Percentiles rank a stretch among this genome's conserved stretches.
Conservation (phyloP, 2,113 vertebrate genomes). For the Apaloderma vittatum region DNA sequence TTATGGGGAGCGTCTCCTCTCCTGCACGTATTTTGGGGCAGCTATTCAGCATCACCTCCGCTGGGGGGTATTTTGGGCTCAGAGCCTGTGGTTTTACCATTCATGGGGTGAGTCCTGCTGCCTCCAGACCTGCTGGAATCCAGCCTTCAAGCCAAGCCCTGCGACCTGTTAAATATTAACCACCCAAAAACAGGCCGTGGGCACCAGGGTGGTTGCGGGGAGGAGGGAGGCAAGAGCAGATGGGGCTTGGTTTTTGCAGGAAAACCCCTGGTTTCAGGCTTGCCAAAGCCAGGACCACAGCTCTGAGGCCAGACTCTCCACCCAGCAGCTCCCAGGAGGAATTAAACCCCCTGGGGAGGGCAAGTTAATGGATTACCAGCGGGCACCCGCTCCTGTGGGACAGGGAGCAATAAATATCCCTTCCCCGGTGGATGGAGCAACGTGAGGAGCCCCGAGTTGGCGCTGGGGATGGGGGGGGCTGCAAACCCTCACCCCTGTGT, state of each 20-base stretch:
- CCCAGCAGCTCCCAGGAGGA: background rate
- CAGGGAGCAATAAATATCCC: background rate
- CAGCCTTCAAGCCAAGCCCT: rapidly evolving
- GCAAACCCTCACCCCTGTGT: background rate
- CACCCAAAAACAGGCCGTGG: background rate
- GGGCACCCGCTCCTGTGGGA: rapidly evolving
- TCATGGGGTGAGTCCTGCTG: rapidly evolving
- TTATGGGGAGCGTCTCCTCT: background rate
- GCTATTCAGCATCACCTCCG: background rate
- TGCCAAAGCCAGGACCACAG: background rate
- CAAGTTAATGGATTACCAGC: background rate
- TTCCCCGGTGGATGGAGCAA: background rate
- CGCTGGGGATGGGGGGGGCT: background rate
- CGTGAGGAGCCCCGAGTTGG: background rate
- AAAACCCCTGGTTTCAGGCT: background rate
- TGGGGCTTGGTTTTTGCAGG: background rate
- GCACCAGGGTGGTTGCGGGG: rapidly evolving
- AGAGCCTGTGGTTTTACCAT: background rate
- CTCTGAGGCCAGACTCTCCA: background rate
- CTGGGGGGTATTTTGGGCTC: background rate
- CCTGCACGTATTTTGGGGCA: background rate
- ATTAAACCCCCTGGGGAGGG: background rate
- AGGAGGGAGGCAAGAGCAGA: rapidly evolving
- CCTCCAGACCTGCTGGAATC: background rate
- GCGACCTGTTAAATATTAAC: rapidly evolving